A percentile compares a stretch with the other conserved stretches of the same genome.
These are phyloP conservation scores for Acyrthosiphon pisum DNA, from an alignment of 1,140 invertebrate genomes.

Conservation along the genomic window DNA sequence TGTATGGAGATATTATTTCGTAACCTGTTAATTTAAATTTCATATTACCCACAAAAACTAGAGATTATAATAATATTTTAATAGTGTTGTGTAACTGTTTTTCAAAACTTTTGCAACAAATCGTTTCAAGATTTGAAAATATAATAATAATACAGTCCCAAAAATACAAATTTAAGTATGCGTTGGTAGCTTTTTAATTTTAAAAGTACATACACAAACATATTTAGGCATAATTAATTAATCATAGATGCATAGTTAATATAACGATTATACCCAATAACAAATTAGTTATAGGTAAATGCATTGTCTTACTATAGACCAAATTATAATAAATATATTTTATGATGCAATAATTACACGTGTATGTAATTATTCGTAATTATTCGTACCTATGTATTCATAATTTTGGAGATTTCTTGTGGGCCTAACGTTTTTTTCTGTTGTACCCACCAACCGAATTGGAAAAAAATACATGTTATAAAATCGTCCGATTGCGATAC, in stretches of 20 bases:
- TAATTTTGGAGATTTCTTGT: too few species aligned
- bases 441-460: too few species aligned
- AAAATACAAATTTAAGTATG: too few species aligned
- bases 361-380: not conserved
- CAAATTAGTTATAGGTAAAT: not conserved
- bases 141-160: not conserved
- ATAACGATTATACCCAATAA: not conserved
- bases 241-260: not conserved
- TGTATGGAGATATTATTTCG: not conserved
- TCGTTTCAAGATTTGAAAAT: not conserved
- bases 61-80: not conserved
- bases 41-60: not conserved
- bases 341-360: too few species aligned
- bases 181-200: not conserved
- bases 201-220: not conserved
- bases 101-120: not conserved
- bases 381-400: too few species aligned
- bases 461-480: not conserved
- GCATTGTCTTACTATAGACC: not conserved
- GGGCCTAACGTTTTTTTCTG: too few species aligned
- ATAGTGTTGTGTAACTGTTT: not conserved
- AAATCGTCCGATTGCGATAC: not conserved
- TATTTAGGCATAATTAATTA: not conserved
- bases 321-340: too few species aligned
- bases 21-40: not conserved